phyloP scores from a whole-genome alignment of 2,888 invertebrate species.

The Nemapogon koenigi region DNA sequence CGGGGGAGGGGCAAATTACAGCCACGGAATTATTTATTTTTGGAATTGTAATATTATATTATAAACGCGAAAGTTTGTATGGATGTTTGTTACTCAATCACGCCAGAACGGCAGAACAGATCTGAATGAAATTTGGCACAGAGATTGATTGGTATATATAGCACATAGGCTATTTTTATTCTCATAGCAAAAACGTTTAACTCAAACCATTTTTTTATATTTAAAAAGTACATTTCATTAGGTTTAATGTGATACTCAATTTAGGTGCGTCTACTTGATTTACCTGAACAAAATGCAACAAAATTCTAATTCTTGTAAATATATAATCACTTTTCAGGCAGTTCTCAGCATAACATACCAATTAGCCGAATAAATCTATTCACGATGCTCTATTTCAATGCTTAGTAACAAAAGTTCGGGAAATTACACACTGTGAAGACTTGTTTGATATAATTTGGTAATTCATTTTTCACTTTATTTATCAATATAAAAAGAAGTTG shows the following conservation, averaged over 20 bases:
- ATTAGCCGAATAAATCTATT: constrained; percentile 2
- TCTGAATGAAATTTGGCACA: too few species aligned
- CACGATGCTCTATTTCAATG: neutral
- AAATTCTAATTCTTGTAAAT: neutral
- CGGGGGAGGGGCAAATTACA: too few species aligned
- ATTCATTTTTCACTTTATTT: constrained; percentile 2
- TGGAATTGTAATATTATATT: too few species aligned
- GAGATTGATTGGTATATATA: too few species aligned
- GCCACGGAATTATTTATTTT: too few species aligned
- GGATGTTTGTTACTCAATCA: too few species aligned
- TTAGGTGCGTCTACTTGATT: neutral
- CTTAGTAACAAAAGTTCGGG: neutral
- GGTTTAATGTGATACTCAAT: neutral
- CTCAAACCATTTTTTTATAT: neutral
- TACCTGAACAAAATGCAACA: neutral
- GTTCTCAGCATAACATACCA: constrained; percentile 3
- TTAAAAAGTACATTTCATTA: neutral
- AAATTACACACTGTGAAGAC: constrained; percentile 3
- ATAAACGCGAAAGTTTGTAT: too few species aligned
- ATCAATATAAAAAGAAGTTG: constrained; percentile 6
- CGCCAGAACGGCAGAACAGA: too few species aligned
- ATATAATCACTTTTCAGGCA: constrained; percentile 1
- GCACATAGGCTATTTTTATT: constrained; percentile 3
- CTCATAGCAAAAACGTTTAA: constrained; percentile 1
- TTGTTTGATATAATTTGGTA: neutral